phyloP scores from a whole-genome alignment of 2,797 vertebrate species.

The Coregonus sp. region DNA sequence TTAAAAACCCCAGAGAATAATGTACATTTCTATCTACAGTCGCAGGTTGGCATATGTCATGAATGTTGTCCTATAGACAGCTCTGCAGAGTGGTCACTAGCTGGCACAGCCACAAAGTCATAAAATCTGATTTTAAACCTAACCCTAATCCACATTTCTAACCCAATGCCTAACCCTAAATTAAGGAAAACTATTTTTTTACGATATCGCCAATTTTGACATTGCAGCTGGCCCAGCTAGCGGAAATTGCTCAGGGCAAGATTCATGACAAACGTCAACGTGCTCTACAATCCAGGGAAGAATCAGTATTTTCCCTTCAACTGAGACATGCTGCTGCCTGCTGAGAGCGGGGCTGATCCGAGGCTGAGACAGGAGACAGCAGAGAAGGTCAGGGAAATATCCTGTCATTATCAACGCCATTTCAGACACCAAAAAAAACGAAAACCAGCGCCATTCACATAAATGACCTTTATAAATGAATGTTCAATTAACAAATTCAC shows the following conservation, averaged over 20 bases:
- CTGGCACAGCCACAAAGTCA: too few species aligned
- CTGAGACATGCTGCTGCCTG: neutral
- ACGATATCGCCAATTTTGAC: too few species aligned
- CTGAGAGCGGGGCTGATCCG: neutral
- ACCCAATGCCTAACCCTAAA: too few species aligned
- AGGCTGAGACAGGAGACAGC: neutral
- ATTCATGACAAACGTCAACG: too few species aligned
- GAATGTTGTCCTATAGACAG: too few species aligned
- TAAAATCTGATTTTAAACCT: too few species aligned
- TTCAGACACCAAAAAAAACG: neutral
- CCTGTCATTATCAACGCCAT: constrained; percentile 27
- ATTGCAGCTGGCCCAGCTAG: too few species aligned
- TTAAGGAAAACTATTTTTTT: too few species aligned
- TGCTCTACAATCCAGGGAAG: neutral
- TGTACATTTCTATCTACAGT: neutral
- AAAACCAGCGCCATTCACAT: constrained; percentile 23
- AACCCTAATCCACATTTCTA: too few species aligned
- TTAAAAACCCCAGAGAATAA: neutral
- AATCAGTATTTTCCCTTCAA: neutral
- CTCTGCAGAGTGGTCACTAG: too few species aligned
- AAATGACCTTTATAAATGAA: constrained; percentile 32
- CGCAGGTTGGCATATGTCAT: too few species aligned
- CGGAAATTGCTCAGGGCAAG: too few species aligned
- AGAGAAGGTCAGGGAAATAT: constrained; percentile 9
- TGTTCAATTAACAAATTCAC: constrained; percentile 16